Base-by-base conservation (phyloP, 2,797 vertebrate genomes). In the Danionella dracula region DNA sequence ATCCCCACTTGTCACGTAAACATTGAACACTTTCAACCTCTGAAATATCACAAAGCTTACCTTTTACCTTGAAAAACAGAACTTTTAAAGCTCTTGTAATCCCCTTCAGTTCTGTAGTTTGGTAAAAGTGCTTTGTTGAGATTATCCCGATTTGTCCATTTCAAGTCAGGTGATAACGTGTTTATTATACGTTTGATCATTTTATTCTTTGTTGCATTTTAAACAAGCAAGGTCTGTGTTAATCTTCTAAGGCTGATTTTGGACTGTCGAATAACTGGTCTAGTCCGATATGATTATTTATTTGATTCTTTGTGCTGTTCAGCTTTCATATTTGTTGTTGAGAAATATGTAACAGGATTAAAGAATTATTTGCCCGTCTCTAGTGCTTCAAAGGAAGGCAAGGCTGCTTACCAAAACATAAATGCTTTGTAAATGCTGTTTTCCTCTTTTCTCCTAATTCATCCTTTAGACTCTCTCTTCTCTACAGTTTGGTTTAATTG, bases 401-500 rank as follows among this genome's bases (percentile, higher is more conserved):
- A 7, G 10, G 40, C 15, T 38, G 15, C 15, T 56, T 46, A 27
- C 38, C 10, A 55, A 17, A 7, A 5, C 21, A 27, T 55, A 37
- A 3, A 38, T 38, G 42, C 41, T 66, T 66, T 40, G 32, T 15
- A 46, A 66, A 56, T 20, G 15, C 34, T 29, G 31, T 38, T 48
- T 66, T 56, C 10, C 17, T 51, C 16, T 54, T 44, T 64, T 45
- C 41, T 46, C 34, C 41, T 38, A 29, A 55, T 42, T 17, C 38
- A 49, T 51, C 16, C 42, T 16, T 58, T 51, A 41, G 29, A 16
- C 5, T n/a, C 19, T 56, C 5, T 65, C 11, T 41, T 45, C 45
- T 63, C 51, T 51, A 40, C 13, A 23, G 27, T 57, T 16, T 20
- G 11, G 34, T 55, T 50, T 13, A 61, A 37, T 56, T 21, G 15